Conservation (phyloP, 2,888 invertebrate genomes). For the Smittia sp. region DNA sequence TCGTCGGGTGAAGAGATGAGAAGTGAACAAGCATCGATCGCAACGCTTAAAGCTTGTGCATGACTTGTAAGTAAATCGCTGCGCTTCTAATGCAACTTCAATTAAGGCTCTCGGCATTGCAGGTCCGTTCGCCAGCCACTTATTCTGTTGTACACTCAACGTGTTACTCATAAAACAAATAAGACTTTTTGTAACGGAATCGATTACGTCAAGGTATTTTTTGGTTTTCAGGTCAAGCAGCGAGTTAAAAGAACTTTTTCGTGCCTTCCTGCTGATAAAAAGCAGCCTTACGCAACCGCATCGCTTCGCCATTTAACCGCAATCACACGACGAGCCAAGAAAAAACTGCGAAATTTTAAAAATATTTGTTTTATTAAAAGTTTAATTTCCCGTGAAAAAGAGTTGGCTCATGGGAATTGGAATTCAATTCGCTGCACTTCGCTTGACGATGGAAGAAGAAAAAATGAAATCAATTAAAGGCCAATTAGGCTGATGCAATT, state of each 20-base stretch:
- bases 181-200: no score
- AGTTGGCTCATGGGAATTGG: slow-evolving; percentile 29
- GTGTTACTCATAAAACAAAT: no score
- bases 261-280: not conserved
- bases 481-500: slow-evolving; percentile 20
- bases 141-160: not conserved
- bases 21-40: not conserved
- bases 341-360: not conserved
- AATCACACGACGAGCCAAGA: not conserved
- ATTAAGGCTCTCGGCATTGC: slow-evolving; percentile 5
- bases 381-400: slow-evolving; percentile 34
- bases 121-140: not conserved
- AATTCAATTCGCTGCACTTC: slow-evolving; percentile 17
- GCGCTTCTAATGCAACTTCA: not conserved
- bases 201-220: no score
- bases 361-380: not conserved
- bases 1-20: no score
- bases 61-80: not conserved
- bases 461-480: slow-evolving; percentile 24
- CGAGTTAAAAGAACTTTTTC: not conserved
- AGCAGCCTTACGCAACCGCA: not conserved
- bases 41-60: not conserved
- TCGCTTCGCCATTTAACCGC: not conserved
- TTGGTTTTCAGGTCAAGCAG: not conserved
- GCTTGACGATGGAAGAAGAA: not conserved